Evolutionary conservation across 2,797 vertebrate genomes (phyloP).

Genomic region (Denticeps clupeoides): DNA sequence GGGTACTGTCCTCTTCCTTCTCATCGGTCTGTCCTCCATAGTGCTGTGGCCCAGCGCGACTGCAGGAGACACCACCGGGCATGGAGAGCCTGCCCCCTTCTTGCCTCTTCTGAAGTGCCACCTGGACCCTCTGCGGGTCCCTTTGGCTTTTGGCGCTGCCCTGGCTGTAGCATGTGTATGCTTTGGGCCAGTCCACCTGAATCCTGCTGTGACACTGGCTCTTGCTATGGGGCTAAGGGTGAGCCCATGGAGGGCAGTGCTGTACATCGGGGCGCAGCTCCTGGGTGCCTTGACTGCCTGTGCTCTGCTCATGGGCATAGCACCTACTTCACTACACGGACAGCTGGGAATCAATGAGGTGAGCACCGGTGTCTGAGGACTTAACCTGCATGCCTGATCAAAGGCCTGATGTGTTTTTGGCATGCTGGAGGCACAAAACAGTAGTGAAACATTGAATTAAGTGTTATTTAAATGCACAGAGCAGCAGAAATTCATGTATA

Average conservation of each 20-base stretch:
- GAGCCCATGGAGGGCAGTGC: conserved; percentile 20
- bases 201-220: conserved; percentile 29
- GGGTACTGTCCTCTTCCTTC: conserved; percentile 24
- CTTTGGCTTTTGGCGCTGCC: conserved; percentile 26
- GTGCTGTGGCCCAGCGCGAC: conserved; percentile 4
- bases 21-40: conserved; percentile 23
- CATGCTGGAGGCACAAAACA: background rate
- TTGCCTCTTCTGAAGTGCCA: background rate
- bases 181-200: conserved; percentile 25
- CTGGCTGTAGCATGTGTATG: conserved; percentile 14
- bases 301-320: conserved; percentile 12
- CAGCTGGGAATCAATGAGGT: conserved; percentile 26
- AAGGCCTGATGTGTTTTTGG: too few relatives aligned
- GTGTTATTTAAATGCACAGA: too few relatives aligned
- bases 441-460: background rate
- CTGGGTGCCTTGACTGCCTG: conserved; percentile 23
- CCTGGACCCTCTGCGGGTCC: conserved; percentile 11
- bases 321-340: background rate
- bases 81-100: background rate
- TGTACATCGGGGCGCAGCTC: conserved; percentile 23
- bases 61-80: background rate
- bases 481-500: too few relatives aligned
- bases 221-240: conserved; percentile 16
- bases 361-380: background rate
- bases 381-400: too few relatives aligned